phyloP scores from a whole-genome alignment of 2,797 vertebrate species.

The Schizothorax lantsangensis region DNA sequence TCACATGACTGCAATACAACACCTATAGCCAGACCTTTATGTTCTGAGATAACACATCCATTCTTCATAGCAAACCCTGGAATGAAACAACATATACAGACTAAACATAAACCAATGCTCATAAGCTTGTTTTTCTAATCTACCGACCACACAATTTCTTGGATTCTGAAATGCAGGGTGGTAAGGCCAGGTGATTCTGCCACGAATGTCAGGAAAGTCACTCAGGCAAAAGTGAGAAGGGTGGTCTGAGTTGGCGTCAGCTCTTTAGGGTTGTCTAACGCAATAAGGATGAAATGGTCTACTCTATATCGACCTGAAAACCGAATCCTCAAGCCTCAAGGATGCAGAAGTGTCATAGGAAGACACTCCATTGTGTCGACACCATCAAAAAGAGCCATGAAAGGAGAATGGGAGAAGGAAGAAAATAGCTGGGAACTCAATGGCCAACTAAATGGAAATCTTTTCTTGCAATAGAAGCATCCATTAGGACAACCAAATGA shows the following conservation, averaged over 20 bases:
- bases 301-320: conserved; percentile 36
- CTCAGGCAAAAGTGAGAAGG: conserved; percentile 38
- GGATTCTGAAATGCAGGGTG: conserved; percentile 19
- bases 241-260: conserved; percentile 29
- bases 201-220: conserved; percentile 44
- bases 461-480: conserved; percentile 18
- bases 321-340: conserved; percentile 15
- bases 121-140: conserved; percentile 21
- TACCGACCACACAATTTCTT: conserved; percentile 1
- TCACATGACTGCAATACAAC: conserved; percentile 28
- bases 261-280: conserved; percentile 42
- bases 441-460: background rate
- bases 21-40: conserved; percentile 16
- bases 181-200: conserved; percentile 42
- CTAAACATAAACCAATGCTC: background rate
- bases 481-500: background rate
- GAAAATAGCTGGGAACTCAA: conserved; percentile 26
- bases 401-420: conserved; percentile 23
- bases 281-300: conserved; percentile 41
- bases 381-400: conserved; percentile 31
- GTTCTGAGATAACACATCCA: background rate
- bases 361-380: conserved; percentile 33
- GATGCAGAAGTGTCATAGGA: conserved; percentile 36
- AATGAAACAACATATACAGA: background rate
- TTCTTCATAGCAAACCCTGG: background rate